Conservation (phyloP, 2,797 vertebrate genomes). For the Danio kyathit region DNA sequence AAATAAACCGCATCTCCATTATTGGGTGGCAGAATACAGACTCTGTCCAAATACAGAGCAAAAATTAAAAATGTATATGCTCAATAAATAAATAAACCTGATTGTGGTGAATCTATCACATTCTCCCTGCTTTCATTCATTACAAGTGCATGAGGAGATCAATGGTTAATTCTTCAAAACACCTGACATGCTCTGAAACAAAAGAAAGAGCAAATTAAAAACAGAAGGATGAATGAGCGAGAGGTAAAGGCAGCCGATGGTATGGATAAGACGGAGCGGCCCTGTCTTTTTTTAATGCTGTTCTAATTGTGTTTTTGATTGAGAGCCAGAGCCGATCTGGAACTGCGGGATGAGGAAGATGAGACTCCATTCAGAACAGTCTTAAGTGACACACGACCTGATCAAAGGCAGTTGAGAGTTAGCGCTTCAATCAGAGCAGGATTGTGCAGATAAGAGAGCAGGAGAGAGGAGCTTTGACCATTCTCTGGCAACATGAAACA, state of each 20-base stretch:
- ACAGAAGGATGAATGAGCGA: conserved; percentile 33
- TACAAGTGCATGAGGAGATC: background rate
- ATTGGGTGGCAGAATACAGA: background rate
- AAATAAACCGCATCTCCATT: too few species aligned
- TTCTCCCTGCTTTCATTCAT: background rate
- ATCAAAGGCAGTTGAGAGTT: conserved; percentile 60
- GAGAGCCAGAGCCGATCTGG: conserved; percentile 34
- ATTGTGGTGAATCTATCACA: conserved; percentile 20
- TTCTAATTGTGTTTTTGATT: conserved; percentile 54
- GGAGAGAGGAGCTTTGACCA: conserved; percentile 44
- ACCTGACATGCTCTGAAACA: conserved; percentile 18
- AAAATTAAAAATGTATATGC: too few species aligned
- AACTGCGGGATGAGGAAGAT: conserved; percentile 35
- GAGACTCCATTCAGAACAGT: conserved; percentile 44
- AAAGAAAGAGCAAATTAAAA: conserved; percentile 21
- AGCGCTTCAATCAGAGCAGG: conserved; percentile 55
- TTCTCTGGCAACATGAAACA: conserved; percentile 44
- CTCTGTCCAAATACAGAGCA: background rate
- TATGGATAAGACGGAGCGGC: conserved; percentile 11
- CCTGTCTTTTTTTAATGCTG: conserved; percentile 24
- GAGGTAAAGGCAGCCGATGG: conserved; percentile 31
- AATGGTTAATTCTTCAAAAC: conserved; percentile 23
- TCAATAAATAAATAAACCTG: conserved; percentile 14
- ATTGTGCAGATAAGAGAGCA: conserved; percentile 57
- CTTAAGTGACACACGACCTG: conserved; percentile 55